Conservation (phyloP, 2,113 vertebrate genomes). For the Salvelinus namaycush region DNA sequence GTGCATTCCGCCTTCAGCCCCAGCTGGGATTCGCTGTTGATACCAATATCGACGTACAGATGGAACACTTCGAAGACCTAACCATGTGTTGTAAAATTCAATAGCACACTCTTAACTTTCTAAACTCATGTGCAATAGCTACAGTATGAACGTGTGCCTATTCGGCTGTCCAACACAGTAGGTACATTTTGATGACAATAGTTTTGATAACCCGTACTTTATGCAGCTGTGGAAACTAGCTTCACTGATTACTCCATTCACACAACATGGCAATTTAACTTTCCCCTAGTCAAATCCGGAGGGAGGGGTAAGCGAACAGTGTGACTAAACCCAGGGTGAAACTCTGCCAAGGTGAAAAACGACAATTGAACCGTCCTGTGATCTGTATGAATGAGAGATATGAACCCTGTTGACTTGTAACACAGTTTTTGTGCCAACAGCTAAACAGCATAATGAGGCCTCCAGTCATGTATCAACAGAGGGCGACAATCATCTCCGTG, state of each 20-base stretch:
- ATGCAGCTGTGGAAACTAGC: no score
- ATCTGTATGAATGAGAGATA: constrained; percentile 37
- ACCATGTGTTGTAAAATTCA: background rate
- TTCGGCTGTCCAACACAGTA: background rate
- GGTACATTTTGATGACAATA: background rate
- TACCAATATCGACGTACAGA: background rate
- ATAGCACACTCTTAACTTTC: background rate
- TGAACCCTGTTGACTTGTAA: constrained; percentile 32
- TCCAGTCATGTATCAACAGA: constrained; percentile 55
- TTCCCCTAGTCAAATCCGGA: background rate
- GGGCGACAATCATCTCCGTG: constrained; percentile 59
- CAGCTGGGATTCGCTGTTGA: constrained; percentile 1
- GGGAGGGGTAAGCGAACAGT: no score
- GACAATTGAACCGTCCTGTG: constrained; percentile 8
- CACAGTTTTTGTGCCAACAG: constrained; percentile 43
- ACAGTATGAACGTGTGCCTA: background rate
- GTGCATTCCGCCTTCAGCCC: background rate
- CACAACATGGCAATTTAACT: background rate
- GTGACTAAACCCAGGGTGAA: background rate
- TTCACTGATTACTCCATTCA: background rate
- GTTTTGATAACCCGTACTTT: no score
- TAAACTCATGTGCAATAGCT: background rate
- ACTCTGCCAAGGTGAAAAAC: background rate
- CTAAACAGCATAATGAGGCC: constrained; percentile 54
- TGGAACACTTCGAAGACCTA: background rate